Conservation (phyloP, 2,113 vertebrate species). For the Microcebus griseorufus region DNA sequence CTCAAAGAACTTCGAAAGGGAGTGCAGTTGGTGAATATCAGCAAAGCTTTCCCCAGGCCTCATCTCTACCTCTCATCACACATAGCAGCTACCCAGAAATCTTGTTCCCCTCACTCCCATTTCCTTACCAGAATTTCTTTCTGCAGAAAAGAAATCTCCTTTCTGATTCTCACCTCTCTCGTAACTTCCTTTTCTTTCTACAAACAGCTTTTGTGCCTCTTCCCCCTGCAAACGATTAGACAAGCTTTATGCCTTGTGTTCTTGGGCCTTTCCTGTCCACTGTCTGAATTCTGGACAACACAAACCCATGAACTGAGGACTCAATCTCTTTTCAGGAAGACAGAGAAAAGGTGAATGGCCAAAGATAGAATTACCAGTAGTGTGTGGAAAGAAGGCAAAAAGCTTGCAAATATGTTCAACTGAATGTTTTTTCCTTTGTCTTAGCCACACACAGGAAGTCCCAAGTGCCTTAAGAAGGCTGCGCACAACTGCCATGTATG, state of each 20-base stretch:
- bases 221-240: neutral
- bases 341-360: neutral
- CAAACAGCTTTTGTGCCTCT: neutral
- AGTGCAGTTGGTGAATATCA: neutral
- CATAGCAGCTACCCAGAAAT: neutral
- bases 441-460: neutral
- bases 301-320: neutral
- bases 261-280: neutral
- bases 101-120: neutral
- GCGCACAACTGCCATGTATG: no score
- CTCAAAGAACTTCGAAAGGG: neutral
- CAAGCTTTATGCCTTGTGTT: neutral
- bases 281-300: neutral
- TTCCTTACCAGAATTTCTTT: conserved; percentile 11
- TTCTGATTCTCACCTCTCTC: neutral
- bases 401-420: neutral
- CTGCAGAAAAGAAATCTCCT: neutral
- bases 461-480: neutral
- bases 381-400: neutral
- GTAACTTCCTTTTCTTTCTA: neutral
- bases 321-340: neutral
- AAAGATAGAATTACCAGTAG: neutral
- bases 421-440: neutral
- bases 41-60: neutral
- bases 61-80: neutral